phyloP scores from a whole-genome alignment of 2,113 vertebrate species.

The Campylorhamphus procurvoides region DNA sequence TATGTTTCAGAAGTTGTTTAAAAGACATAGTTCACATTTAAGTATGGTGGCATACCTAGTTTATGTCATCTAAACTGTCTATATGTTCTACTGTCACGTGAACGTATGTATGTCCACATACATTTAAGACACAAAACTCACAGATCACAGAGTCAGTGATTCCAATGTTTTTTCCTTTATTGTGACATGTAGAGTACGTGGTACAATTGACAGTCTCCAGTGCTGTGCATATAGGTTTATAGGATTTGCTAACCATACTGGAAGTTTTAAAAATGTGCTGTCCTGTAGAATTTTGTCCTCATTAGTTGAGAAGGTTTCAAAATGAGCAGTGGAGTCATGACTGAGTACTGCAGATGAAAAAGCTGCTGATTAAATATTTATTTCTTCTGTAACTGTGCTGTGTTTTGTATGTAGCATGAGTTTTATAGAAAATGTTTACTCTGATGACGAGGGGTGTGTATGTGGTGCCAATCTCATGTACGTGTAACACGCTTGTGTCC shows the following conservation, averaged over 20 bases:
- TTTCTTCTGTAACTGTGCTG: not conserved
- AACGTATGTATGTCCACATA: not conserved
- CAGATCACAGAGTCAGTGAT: not conserved
- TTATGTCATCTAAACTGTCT: not conserved
- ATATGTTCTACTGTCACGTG: not conserved
- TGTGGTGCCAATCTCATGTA: not conserved
- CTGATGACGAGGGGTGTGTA: not conserved
- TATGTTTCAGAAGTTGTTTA: not conserved
- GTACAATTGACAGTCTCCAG: not conserved
- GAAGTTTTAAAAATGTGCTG: not conserved
- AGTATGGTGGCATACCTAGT: not conserved
- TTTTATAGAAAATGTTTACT: not conserved
- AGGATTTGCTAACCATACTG: not conserved
- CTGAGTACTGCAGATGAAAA: not conserved
- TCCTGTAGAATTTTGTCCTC: not conserved
- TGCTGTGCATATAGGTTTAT: not conserved
- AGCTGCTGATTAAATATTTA: not conserved
- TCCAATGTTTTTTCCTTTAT: not conserved
- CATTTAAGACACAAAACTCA: not conserved
- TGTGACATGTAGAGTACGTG: not conserved
- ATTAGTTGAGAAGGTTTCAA: not conserved
- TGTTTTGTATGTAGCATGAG: not conserved
- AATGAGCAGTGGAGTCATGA: fast-evolving
- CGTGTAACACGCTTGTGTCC: not conserved
- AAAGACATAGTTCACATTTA: not conserved